Evolutionary conservation across 2,113 vertebrate species (phyloP), one percentile per base, ranked within the genome.

Genomic region (Ceuthmochares aereus): DNA sequence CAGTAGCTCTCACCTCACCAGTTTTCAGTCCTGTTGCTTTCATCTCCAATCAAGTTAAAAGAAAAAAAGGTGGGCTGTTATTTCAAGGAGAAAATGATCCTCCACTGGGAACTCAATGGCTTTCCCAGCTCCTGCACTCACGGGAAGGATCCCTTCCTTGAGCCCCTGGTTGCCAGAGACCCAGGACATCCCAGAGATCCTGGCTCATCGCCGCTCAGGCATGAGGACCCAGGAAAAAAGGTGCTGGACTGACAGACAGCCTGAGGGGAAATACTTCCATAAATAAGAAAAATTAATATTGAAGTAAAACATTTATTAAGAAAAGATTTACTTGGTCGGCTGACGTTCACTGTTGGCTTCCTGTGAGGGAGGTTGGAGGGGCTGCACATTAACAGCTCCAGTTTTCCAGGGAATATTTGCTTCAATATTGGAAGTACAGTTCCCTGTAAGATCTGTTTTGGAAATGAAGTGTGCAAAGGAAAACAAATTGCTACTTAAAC

Each of bases 401-500:
- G 11, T 82, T 95, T 84, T 93, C 54, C 77, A 78, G 74, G 82
- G 85, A 76, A 45, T 89, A 92, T 90, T 95, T 87, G 94, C 90
- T 40, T 79, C 88, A 58, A 47, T 74, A 77, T 95, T 73, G 64
- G 42, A 82, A 92, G 68, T 42, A 63, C 67, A 75, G 86, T 76
- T 83, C 91, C 96, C 87, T 68, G 52, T 58, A 87, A 63, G 69
- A 34, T 43, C 47, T 47, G 47, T 17, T 42, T 73, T 55, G 62
- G 12, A 60, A 78, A 91, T 67, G 55, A 90, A 96, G 83, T 12
- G 62, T 85, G 92, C 86, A 96, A 96, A 95, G 47, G 93, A 95
- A 91, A 96, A 91, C 72, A 96, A 95, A 97, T 90, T 91, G 69
- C 84, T 97, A 93, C 93, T 97, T 96, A 90, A 98, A 96, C 94